phyloP scores from a whole-genome alignment of 1,140 invertebrate species.

The Bombus confusus region DNA sequence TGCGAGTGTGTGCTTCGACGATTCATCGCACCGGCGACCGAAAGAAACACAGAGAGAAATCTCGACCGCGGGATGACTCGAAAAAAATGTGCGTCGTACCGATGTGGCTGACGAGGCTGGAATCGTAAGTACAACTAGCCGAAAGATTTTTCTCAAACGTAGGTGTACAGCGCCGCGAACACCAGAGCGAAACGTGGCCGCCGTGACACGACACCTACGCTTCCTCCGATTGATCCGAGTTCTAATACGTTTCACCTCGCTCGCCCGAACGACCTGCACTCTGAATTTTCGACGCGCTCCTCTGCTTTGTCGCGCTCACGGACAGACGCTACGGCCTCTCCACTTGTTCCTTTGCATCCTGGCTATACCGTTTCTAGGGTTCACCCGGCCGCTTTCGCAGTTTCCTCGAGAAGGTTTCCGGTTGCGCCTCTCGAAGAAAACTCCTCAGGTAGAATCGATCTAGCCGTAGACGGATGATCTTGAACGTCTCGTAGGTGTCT shows the following conservation, averaged over 20 bases:
- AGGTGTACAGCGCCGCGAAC: neutral
- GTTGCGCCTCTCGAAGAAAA: neutral
- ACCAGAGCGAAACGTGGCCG: neutral
- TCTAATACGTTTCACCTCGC: neutral
- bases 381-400: neutral
- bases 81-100: slow-evolving; percentile 75
- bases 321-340: neutral
- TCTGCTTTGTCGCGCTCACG: no score
- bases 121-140: slow-evolving; percentile 76
- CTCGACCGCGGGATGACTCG: slow-evolving; percentile 71
- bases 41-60: neutral
- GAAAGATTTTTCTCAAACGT: neutral
- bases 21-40: neutral
- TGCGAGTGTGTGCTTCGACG: slow-evolving; percentile 13
- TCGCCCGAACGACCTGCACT: neutral
- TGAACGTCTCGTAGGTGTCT: neutral
- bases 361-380: neutral
- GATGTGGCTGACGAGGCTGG: slow-evolving; percentile 79
- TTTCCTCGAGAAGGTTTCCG: neutral
- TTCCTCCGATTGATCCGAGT: slow-evolving; percentile 28
- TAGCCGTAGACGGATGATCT: neutral
- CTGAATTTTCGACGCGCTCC: no score
- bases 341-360: neutral
- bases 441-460: no score
- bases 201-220: slow-evolving; percentile 1